Conservation (phyloP, 2,797 vertebrate genomes). For the Poeciliopsis turneri region DNA sequence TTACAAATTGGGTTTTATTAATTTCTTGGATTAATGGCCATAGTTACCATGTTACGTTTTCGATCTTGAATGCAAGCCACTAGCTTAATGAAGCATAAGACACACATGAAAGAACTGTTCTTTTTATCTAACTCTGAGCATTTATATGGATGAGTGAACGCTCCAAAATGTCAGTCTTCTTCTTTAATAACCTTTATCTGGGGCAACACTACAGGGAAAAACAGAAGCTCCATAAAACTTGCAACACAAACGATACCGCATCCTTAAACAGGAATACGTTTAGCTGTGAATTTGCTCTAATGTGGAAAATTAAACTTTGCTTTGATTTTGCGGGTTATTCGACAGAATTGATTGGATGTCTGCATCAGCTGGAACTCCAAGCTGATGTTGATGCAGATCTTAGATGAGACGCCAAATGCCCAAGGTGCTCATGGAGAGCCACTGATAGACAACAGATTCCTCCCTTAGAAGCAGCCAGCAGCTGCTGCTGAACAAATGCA, state of each 20-base stretch:
- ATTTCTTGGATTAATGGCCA: not conserved
- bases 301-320: not conserved
- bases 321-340: conserved; percentile 5
- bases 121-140: not conserved
- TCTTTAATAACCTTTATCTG: conserved; percentile 6
- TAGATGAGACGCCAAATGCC: conserved; percentile 35
- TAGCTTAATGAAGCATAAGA: not conserved
- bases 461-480: conserved; percentile 30
- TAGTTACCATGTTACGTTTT: not conserved
- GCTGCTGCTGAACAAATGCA: conserved; percentile 22
- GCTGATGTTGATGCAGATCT: conserved; percentile 22
- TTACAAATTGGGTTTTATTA: not conserved
- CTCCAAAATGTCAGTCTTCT: not conserved
- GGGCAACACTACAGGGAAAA: not conserved
- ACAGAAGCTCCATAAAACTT: not conserved
- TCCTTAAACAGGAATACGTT: not conserved
- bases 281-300: not conserved
- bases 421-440: conserved; percentile 19
- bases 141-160: not conserved
- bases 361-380: conserved; percentile 31
- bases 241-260: not conserved
- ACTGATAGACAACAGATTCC: conserved; percentile 35
- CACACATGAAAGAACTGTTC: not conserved
- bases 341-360: conserved; percentile 24
- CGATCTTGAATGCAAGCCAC: not conserved